A percentile compares a stretch with the other conserved stretches of the same genome.
Conservation (phyloP, 2,113 vertebrate species). For the Campylorhamphus procurvoides region DNA sequence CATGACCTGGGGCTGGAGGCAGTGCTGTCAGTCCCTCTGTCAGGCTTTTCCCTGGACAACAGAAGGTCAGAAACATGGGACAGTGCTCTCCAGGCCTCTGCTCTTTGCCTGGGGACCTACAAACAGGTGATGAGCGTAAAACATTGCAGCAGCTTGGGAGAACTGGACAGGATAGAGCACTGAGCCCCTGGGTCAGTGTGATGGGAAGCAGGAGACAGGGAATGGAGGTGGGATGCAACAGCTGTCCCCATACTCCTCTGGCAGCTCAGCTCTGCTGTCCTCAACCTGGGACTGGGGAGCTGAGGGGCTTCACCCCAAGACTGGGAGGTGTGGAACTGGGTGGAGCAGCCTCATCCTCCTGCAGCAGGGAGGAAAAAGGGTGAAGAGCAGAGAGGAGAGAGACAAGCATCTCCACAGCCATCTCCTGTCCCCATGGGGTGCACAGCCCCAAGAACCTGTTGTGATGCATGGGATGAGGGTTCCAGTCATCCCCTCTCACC, state of each 20-base stretch:
- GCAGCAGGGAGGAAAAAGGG: neutral
- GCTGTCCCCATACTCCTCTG: neutral
- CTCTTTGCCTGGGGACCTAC: neutral
- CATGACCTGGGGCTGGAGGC: neutral
- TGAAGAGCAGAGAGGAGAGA: neutral
- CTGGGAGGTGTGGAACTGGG: neutral
- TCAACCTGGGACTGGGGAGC: neutral
- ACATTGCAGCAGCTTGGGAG: accelerated
- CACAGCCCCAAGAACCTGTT: accelerated
- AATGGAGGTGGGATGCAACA: accelerated
- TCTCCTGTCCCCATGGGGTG: neutral
- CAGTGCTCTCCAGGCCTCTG: neutral
- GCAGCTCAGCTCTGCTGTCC: neutral
- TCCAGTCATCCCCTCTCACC: neutral
- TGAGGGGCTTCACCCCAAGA: neutral
- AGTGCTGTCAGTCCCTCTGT: neutral
- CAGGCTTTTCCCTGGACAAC: neutral
- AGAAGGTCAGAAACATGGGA: accelerated
- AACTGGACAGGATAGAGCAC: neutral
- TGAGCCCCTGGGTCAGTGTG: neutral
- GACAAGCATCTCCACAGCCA: accelerated
- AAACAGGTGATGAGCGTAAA: neutral
- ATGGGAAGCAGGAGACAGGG: neutral
- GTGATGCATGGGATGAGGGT: accelerated
- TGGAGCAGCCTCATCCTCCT: neutral